Evolutionary conservation across 2,113 vertebrate species (phyloP), one percentile per base, ranked within the genome.

Genomic region (Lucifuga dentata): DNA sequence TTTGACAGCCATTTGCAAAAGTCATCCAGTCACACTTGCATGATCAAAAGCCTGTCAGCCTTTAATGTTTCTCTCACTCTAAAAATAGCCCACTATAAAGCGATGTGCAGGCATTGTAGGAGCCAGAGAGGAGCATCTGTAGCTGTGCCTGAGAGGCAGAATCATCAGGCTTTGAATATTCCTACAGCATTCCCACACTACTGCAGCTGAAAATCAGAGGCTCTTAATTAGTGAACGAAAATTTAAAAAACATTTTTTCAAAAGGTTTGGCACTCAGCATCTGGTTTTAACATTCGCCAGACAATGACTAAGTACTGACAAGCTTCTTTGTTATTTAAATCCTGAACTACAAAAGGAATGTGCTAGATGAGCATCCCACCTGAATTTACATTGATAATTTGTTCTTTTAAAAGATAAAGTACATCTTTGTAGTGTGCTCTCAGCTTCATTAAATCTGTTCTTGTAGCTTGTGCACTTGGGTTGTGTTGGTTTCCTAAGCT

Each of bases 121-220:
- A 74, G 62, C 41, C 56, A 44, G 51, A 55, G 75, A 29, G 13
- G 62, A 51, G 62, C 76, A 84, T 84, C 78, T 88, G 82, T 70
- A 68, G 67, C 66, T 50, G 69, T 32, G 50, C 60, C 62, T 64
- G 53, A 51, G 64, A 78, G 72, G 45, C 70, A 62, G 57, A 56
- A 68, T 76, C 81, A 70, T 66, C 68, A 56, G 35, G 78, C 78
- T 81, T 78, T 85, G 80, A 80, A 79, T 79, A 78, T 77, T 68
- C 53, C 50, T 61, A 38, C 32, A n/a, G 39, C 45, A 55, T 72
- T 73, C 62, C 61, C 52, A 74, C 71, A 78, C 73, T 76, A 49
- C 43, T 67, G 61, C 61, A 68, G 78, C 59, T 69, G 59, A 76
- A 56, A 84, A 50, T 76, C 38, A 55, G 15, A 46, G 52, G 29